Evolutionary conservation across 2,113 vertebrate genomes (phyloP), one percentile per base, ranked within the genome.

Genomic region (Nothocercus nigrocapillus): DNA sequence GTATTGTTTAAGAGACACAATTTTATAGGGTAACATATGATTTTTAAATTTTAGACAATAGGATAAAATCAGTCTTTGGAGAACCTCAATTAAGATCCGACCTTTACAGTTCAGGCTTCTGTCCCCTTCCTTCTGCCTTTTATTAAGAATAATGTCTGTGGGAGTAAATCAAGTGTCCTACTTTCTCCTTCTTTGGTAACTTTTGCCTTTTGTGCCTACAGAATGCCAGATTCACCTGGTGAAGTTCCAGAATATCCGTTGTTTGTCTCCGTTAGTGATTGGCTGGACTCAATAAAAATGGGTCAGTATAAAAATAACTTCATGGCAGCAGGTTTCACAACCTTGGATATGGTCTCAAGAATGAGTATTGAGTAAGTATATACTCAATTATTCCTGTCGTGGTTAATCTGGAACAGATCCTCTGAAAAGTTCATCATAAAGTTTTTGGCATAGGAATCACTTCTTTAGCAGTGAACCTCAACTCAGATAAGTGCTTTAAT

Each of bases 281-380:
- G 99, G 99, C 97, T 99, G 96, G 99, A 99, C 97, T 99, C 99
- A 93, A 99, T 99, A 97, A 99, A 99, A 97, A 99, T 99, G 99
- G 99, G 98, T 96, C 99, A 99, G 96, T 99, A 99, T 97, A 99
- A 99, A 96, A 99, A 98, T 97, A 99, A 99, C 96, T 99, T 99
- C 96, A 98, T 99, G 98, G 98, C 98, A 87, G 98, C 99, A 76
- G 99, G 99, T 89, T 99, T 99, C 98, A 98, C 98, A 84, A 99
- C 98, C 61, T 97, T 99, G 98, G 99, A 99, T 97, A 98, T 98
- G 92, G 98, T 99, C 98, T 98, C 99, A 85, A 98, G 98, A 98
- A 99, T 99, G 99, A 99, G 92, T 97, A 99, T 99, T 91, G 99
- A 99, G 99, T 99, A 98, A 99, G 99, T 99, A 74, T 59, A 24